phyloP scores from a whole-genome alignment of 2,888 invertebrate species.

The Apamea sordens region DNA sequence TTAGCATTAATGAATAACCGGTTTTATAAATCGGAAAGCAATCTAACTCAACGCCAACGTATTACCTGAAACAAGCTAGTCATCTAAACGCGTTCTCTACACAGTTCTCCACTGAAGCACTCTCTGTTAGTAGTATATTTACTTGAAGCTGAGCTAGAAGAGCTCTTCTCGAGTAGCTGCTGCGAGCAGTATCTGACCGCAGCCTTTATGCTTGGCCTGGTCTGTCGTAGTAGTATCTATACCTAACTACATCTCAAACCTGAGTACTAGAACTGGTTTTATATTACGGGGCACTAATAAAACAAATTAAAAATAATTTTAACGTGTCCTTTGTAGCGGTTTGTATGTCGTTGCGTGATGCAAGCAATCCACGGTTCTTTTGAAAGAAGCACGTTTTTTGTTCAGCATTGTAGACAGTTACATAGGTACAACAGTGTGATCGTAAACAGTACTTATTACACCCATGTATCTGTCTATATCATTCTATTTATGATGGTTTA shows the following conservation, averaged over 20 bases:
- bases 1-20: neutral
- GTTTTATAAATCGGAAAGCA: neutral
- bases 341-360: slow-evolving; percentile 23
- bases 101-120: slow-evolving; percentile 30
- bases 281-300: neutral
- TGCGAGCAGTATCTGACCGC: slow-evolving; percentile 12
- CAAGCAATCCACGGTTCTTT: slow-evolving; percentile 15
- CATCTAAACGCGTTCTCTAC: neutral
- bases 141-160: slow-evolving; percentile 25
- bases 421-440: neutral
- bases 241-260: neutral
- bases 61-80: neutral
- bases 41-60: neutral
- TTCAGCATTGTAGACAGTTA: neutral
- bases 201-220: neutral
- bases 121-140: slow-evolving; percentile 32
- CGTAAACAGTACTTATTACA: neutral
- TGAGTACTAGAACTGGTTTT: neutral
- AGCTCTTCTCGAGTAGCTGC: slow-evolving; percentile 22
- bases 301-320: neutral
- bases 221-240: neutral
- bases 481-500: neutral
- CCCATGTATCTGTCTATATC: neutral
- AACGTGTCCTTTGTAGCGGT: neutral
- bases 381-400: slow-evolving; percentile 7